Percentiles rank a stretch among this genome's conserved stretches.
Conservation (phyloP, 2,113 vertebrate genomes). For the Antechinus flavipes region DNA sequence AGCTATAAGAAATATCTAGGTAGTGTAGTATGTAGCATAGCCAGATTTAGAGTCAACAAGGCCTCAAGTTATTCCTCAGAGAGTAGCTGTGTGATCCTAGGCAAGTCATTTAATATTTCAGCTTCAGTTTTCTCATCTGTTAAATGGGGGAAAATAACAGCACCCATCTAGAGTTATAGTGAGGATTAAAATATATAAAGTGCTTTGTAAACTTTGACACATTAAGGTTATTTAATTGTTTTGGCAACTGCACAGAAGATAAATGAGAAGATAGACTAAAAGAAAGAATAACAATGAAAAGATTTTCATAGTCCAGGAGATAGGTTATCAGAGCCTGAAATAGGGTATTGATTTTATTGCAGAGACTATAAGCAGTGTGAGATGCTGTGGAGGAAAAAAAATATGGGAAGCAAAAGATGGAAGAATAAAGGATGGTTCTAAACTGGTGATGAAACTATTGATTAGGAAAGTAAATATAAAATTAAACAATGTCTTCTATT, state of each 20-base stretch:
- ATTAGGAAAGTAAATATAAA: not conserved
- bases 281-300: not conserved
- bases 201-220: not conserved
- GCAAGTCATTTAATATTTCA: not conserved
- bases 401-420: not conserved
- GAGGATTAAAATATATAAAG: not conserved
- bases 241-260: not conserved
- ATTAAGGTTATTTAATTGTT: not conserved
- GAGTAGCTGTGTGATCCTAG: not conserved
- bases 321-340: not conserved
- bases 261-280: not conserved
- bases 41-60: not conserved
- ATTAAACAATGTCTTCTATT: not conserved
- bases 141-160: not conserved
- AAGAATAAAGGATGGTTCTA: not conserved
- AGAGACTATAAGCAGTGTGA: not conserved
- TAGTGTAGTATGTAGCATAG: not conserved
- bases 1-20: not conserved
- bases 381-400: not conserved
- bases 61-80: not conserved
- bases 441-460: not conserved
- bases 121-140: not conserved
- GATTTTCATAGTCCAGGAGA: not conserved
- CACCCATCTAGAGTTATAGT: not conserved
- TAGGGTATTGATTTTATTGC: not conserved